phyloP scores from a whole-genome alignment of 2,797 vertebrate species.

The Acipenser ruthenus region DNA sequence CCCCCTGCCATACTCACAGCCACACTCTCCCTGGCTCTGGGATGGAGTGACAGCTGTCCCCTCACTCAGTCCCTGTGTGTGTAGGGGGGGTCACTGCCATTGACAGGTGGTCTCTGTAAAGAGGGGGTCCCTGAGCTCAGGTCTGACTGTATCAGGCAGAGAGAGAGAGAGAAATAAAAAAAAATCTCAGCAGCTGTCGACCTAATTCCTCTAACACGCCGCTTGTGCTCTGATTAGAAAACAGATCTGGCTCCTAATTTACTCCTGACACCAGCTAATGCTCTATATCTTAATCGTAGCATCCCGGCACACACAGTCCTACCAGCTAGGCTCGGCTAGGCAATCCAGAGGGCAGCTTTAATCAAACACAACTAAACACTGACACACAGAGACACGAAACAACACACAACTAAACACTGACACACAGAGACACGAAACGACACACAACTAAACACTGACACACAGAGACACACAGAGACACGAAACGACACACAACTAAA shows the following conservation, averaged over 20 bases:
- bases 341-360: too few species aligned
- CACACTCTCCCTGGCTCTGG: not conserved
- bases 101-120: constrained; percentile 66
- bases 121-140: constrained; percentile 61
- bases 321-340: constrained; percentile 24
- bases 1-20: constrained; percentile 1
- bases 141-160: constrained; percentile 52
- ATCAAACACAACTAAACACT: too few species aligned
- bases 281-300: constrained; percentile 76
- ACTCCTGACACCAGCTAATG: constrained; percentile 88
- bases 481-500: too few species aligned
- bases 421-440: too few species aligned
- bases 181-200: constrained; percentile 83
- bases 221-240: constrained; percentile 98
- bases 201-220: constrained; percentile 90
- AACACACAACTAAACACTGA: too few species aligned
- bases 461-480: too few species aligned
- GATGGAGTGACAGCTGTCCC: not conserved
- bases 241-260: constrained; percentile 93
- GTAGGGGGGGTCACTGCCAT: constrained; percentile 31
- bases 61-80: not conserved
- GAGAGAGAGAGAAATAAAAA: constrained; percentile 40
- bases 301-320: constrained; percentile 41
- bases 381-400: too few species aligned
- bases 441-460: too few species aligned